A percentile compares a stretch with the other conserved stretches of the same genome.
phyloP scores from a whole-genome alignment of 2,113 vertebrate species.

The Clarias magur region DNA sequence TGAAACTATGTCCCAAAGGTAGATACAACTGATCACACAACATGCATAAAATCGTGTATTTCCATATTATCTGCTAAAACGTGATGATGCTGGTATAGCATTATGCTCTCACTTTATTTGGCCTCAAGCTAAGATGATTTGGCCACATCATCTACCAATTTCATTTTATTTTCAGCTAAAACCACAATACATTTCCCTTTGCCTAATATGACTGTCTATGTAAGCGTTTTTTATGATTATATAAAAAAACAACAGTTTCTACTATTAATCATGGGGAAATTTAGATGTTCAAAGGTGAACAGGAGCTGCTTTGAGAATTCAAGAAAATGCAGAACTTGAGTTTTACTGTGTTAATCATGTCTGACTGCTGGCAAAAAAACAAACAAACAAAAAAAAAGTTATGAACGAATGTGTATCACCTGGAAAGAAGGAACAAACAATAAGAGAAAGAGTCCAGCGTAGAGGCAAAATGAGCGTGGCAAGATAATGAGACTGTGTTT shows the following conservation, averaged over 20 bases:
- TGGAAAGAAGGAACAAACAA: slow-evolving; percentile 38
- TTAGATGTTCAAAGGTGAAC: background rate
- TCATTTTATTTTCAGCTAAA: background rate
- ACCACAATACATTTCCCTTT: background rate
- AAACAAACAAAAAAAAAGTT: slow-evolving; percentile 16
- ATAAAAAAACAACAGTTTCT: background rate
- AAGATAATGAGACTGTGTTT: slow-evolving; percentile 79
- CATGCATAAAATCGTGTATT: background rate
- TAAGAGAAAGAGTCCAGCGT: slow-evolving; percentile 57
- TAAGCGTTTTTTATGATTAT: no score
- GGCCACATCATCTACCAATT: background rate
- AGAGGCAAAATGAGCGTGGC: slow-evolving; percentile 62
- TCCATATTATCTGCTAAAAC: background rate
- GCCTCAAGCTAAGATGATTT: no score
- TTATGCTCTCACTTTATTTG: background rate
- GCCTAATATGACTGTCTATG: background rate
- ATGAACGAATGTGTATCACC: slow-evolving; percentile 26
- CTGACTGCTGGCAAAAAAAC: background rate
- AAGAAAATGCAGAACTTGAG: slow-evolving; percentile 5
- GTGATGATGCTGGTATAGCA: background rate
- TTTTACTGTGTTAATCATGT: background rate
- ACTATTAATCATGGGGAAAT: background rate
- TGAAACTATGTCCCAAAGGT: background rate
- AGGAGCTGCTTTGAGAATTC: background rate
- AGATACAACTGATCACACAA: background rate